Percentiles rank a stretch among this genome's conserved stretches.
phyloP scores from a whole-genome alignment of 2,888 invertebrate genomes.

The Melanophora roralis region DNA sequence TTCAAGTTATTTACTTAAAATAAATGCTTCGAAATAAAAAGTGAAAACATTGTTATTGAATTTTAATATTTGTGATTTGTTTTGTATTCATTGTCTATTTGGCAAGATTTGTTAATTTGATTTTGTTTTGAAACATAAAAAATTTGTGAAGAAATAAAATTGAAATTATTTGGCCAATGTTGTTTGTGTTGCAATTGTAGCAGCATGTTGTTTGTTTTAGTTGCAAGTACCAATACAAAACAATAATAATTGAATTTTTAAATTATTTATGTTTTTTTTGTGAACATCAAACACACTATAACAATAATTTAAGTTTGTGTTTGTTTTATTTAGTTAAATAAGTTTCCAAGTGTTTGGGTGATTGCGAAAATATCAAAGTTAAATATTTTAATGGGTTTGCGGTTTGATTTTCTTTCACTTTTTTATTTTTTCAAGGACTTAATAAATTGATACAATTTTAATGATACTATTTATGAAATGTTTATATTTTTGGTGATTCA shows the following conservation, averaged over 20 bases:
- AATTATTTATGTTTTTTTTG: conserved; percentile 31
- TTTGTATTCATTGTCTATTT: not conserved
- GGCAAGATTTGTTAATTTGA: conserved; percentile 41
- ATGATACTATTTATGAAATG: conserved; percentile 33
- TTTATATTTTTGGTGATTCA: not conserved
- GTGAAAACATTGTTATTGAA: conserved; percentile 1
- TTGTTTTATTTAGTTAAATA: not conserved
- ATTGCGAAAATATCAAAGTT: conserved; percentile 14
- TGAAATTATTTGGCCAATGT: conserved; percentile 32
- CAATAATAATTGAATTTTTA: conserved; percentile 46
- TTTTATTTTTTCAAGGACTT: conserved; percentile 25
- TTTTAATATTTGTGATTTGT: conserved; percentile 36
- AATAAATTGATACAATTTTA: conserved; percentile 4
- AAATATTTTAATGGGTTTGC: not conserved
- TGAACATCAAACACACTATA: conserved; percentile 2
- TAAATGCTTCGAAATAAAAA: conserved; percentile 16
- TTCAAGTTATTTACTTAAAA: not conserved
- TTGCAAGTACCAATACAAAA: conserved; percentile 6
- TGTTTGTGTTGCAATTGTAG: conserved; percentile 12
- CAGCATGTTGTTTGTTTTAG: conserved; percentile 5
- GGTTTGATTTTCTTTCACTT: too few relatives aligned
- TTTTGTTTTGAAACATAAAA: conserved; percentile 53
- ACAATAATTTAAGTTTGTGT: not conserved
- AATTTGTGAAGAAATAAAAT: conserved; percentile 21
- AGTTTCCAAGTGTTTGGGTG: not conserved